phyloP scores from a whole-genome alignment of 2,888 invertebrate species.

The Trichopria drosophilae region DNA sequence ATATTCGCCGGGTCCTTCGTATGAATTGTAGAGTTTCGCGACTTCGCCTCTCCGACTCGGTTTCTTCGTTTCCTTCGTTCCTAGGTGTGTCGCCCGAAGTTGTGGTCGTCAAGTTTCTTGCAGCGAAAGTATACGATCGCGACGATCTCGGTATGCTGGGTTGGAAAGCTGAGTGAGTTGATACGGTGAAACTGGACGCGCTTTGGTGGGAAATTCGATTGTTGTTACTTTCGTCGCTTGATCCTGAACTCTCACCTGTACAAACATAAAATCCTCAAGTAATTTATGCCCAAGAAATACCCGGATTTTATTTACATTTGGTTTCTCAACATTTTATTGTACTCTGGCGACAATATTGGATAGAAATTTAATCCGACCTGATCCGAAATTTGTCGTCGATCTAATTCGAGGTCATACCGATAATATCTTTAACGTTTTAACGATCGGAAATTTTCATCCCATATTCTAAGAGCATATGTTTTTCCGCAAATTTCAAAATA shows the following conservation, averaged over 20 bases:
- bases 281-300: too few relatives aligned
- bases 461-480: too few relatives aligned
- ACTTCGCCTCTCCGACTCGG: background rate
- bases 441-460: too few relatives aligned
- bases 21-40: conserved; percentile 3
- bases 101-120: background rate
- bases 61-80: background rate
- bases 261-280: conserved; percentile 12
- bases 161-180: conserved; percentile 53
- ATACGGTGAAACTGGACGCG: conserved; percentile 46
- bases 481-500: too few relatives aligned
- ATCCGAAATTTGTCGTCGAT: too few relatives aligned
- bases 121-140: conserved; percentile 6
- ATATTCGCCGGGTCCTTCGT: conserved; percentile 5
- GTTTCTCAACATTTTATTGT: too few relatives aligned
- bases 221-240: conserved; percentile 43
- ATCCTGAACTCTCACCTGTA: conserved; percentile 41
- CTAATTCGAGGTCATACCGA: too few relatives aligned
- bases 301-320: too few relatives aligned
- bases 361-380: too few relatives aligned
- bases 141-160: conserved; percentile 37
- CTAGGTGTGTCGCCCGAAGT: background rate
- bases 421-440: too few relatives aligned
- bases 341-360: too few relatives aligned
- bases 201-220: conserved; percentile 26